Conservation (phyloP, 2,888 invertebrate genomes). For the Acronicta psi region DNA sequence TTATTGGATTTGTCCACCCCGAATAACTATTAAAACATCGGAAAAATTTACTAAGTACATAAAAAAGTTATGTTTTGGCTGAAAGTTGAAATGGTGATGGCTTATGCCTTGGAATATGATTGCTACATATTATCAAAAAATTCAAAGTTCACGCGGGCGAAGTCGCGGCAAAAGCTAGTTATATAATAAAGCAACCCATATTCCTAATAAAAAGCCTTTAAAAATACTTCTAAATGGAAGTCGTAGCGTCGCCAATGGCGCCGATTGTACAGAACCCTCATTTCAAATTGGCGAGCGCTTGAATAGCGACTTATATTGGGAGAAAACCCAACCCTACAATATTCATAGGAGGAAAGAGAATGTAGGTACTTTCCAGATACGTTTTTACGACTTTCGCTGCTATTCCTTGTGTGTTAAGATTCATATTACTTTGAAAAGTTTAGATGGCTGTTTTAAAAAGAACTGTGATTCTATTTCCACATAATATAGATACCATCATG, state of each 20-base stretch:
- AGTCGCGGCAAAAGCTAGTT: not conserved
- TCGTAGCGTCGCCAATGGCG: conserved; percentile 18
- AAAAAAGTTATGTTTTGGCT: too few relatives aligned
- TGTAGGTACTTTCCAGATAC: not conserved
- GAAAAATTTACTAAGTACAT: too few relatives aligned
- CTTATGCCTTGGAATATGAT: too few relatives aligned
- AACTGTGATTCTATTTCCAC: not conserved
- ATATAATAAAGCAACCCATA: not conserved
- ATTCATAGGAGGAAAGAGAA: conserved; percentile 8
- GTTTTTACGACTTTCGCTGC: not conserved
- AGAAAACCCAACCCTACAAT: conserved; percentile 4
- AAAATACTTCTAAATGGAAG: conserved; percentile 3
- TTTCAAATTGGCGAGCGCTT: conserved; percentile 23
- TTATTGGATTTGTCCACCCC: too few relatives aligned
- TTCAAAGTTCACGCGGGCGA: too few relatives aligned
- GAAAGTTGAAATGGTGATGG: too few relatives aligned
- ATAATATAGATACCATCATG: too few relatives aligned
- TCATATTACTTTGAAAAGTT: not conserved
- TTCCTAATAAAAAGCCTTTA: not conserved
- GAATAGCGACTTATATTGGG: conserved; percentile 29
- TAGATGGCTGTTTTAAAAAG: not conserved
- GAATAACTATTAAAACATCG: too few relatives aligned
- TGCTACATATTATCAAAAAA: too few relatives aligned
- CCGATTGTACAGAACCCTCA: conserved; percentile 36
- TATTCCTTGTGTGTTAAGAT: not conserved